These are phyloP conservation scores for Stenoptilia bipunctidactyla DNA, from an alignment of 2,888 invertebrate species.

Conservation along the genomic window DNA sequence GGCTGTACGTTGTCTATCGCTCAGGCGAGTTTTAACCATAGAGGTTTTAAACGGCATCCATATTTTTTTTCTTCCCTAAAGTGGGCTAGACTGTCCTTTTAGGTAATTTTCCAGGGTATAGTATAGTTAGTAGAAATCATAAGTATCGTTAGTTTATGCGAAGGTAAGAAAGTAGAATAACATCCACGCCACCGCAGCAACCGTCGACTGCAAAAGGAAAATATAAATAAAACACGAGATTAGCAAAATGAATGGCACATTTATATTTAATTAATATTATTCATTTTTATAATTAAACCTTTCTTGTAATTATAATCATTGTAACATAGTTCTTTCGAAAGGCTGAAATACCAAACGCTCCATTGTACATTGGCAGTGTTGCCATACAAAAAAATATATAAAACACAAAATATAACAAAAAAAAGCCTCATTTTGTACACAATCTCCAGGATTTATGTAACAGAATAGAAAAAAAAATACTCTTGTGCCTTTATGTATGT, in stretches of 20 bases:
- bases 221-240: constrained; percentile 64
- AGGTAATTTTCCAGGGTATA: no score
- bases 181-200: no score
- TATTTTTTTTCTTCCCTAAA: no score
- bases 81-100: no score
- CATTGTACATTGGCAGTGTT: constrained; percentile 39
- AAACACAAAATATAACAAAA: constrained; percentile 33
- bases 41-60: no score
- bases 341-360: constrained; percentile 38
- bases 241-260: constrained; percentile 74
- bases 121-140: no score
- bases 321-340: constrained; percentile 51
- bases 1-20: no score
- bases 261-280: constrained; percentile 72
- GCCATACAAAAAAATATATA: constrained; percentile 27
- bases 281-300: constrained; percentile 70
- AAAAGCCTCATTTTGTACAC: constrained; percentile 49
- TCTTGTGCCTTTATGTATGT: constrained; percentile 24
- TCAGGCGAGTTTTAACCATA: no score
- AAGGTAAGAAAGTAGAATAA: no score
- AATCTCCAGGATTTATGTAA: constrained; percentile 43
- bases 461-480: constrained; percentile 14
- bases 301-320: constrained; percentile 58
- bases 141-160: no score
- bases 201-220: no score